A percentile compares a stretch with the other conserved stretches of the same genome.
phyloP scores from a whole-genome alignment of 2,888 invertebrate species.

The Parthenolecanium corni region DNA sequence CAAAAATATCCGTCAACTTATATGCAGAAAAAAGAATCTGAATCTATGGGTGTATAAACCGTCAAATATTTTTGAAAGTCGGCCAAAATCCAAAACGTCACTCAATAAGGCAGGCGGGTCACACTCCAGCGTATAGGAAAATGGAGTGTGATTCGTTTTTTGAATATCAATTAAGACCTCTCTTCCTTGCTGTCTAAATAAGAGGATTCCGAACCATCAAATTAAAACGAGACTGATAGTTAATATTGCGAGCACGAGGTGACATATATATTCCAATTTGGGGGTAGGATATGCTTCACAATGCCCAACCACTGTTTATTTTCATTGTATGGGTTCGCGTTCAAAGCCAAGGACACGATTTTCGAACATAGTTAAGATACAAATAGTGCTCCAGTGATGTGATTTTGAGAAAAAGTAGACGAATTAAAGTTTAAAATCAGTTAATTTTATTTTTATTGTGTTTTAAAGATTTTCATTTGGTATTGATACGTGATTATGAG shows the following conservation, averaged over 20 bases:
- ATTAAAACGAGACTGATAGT: conserved; percentile 17
- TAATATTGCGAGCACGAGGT: conserved; percentile 23
- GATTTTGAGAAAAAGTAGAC: too few species aligned
- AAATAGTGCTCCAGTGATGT: too few species aligned
- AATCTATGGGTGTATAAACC: too few species aligned
- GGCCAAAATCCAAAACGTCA: conserved; percentile 3
- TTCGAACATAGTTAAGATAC: too few species aligned
- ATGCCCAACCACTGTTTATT: neutral
- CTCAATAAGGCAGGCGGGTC: conserved; percentile 13
- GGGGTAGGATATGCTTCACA: conserved; percentile 19
- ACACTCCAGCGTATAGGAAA: neutral
- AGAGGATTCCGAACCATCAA: conserved; percentile 11
- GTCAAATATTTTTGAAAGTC: conserved; percentile 14
- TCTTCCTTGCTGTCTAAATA: neutral
- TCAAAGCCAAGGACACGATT: conserved; percentile 13
- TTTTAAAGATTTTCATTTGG: too few species aligned
- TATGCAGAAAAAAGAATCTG: too few species aligned
- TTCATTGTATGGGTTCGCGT: neutral
- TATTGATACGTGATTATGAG: too few species aligned
- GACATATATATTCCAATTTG: conserved; percentile 19
- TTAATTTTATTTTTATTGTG: too few species aligned
- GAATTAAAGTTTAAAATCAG: too few species aligned
- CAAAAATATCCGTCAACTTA: too few species aligned
- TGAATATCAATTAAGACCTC: conserved; percentile 4
- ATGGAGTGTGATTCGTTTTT: conserved; percentile 4